phyloP scores from a whole-genome alignment of 2,113 vertebrate species.

The Trematocara macrostoma region DNA sequence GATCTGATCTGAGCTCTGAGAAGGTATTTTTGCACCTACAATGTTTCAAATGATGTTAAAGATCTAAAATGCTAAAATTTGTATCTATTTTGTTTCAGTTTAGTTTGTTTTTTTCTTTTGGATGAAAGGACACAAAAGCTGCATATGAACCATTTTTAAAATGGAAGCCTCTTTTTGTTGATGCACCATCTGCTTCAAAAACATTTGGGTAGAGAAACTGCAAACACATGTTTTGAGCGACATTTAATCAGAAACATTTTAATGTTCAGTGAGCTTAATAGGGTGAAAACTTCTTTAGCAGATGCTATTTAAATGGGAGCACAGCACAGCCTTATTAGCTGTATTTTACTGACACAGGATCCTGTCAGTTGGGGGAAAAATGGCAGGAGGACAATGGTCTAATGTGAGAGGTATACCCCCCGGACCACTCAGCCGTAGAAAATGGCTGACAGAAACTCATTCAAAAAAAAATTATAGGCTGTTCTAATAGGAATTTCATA shows the following conservation, averaged over 20 bases:
- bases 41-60: not conserved
- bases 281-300: slow-evolving; percentile 22
- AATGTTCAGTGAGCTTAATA: not conserved
- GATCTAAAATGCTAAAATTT: not conserved
- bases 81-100: not conserved
- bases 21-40: not conserved
- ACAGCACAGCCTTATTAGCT: slow-evolving; percentile 15
- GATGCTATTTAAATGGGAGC: slow-evolving; percentile 20
- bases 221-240: not conserved
- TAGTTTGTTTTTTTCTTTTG: not conserved
- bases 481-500: not conserved
- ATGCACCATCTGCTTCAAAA: not conserved
- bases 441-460: not conserved
- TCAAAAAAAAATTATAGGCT: not conserved
- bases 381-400: not conserved
- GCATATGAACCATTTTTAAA: not conserved
- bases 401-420: slow-evolving; percentile 15
- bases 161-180: not conserved
- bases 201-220: not conserved
- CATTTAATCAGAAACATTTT: not conserved
- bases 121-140: not conserved
- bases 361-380: not conserved
- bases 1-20: not conserved
- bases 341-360: slow-evolving; percentile 22
- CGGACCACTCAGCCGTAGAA: not conserved